Evolutionary conservation across 1,140 invertebrate genomes (phyloP), one percentile per base, ranked within the genome.

Genomic region (Aphelinus atriplicis): DNA sequence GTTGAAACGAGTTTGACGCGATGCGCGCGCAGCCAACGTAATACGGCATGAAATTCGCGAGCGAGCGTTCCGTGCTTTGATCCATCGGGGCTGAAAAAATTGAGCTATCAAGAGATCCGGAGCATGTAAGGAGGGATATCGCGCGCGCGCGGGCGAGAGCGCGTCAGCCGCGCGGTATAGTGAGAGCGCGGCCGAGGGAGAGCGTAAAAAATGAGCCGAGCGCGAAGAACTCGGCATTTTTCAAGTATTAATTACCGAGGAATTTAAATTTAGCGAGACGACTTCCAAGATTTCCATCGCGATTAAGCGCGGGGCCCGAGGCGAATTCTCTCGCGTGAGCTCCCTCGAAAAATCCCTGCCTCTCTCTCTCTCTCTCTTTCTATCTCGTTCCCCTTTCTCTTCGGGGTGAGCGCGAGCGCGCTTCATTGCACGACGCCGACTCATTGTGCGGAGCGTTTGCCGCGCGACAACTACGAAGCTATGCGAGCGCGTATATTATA

Each of bases 251-350:
- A 73, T 65, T 66, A 73, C 42, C 63, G 50, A 73, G 56, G 71
- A 73, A 73, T 73, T 73, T 73, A 65, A 73, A 65, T 73, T 73
- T 73, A 65, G 62, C 71, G 62, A 73, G 71, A 57, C 71, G 71
- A 50, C 53, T 65, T 73, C 26, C 63, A 73, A 73, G 71, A 73
- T 73, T 66, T 66, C 51, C 50, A 66, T 73, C 53, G 42, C 63
- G 71, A 73, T 73, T 73, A 73, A 65, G 26, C 51, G 60, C 62
- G 45, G 47, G 51, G 51, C 70, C 55, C 46, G n/a, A 72, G 70
- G 70, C 70, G 7, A 72, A 57, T 72, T 72, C 51, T 72, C 70
- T 71, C 70, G 45, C 62, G n/a, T 45, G 26, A 6, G 46, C 56
- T 45, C 67, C 42, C 50, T 62, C 60, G 58, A 60, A 43, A 55